Conservation (phyloP, 2,113 vertebrate genomes). For the Egretta garzetta region DNA sequence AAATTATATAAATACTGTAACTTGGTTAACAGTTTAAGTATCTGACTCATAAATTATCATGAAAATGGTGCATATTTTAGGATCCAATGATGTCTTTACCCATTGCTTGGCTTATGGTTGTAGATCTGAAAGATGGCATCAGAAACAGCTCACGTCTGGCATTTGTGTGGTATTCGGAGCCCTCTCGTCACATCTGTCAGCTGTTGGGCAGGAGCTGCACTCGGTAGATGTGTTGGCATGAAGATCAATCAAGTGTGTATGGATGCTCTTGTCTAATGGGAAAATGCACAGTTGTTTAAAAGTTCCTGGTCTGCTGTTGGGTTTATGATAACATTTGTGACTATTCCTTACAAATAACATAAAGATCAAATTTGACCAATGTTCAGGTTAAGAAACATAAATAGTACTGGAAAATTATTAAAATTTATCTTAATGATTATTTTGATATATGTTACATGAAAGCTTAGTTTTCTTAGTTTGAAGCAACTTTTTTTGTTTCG, state of each 20-base stretch:
- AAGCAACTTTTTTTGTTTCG: not conserved
- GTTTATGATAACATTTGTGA: rapidly evolving
- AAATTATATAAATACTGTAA: not conserved
- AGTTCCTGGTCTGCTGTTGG: not conserved
- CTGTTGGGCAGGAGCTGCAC: not conserved
- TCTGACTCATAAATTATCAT: conserved; percentile 39
- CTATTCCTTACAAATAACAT: rapidly evolving
- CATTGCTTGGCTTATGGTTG: not conserved
- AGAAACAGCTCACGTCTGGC: not conserved
- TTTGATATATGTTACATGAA: not conserved
- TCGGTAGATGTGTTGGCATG: not conserved
- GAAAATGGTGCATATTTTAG: conserved; percentile 27
- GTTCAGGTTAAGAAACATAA: not conserved
- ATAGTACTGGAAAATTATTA: not conserved
- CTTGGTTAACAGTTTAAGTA: not conserved
- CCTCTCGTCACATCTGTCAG: not conserved
- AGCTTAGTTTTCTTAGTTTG: rapidly evolving
- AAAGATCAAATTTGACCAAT: not conserved
- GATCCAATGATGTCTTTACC: not conserved
- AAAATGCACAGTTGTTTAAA: rapidly evolving
- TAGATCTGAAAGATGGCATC: not conserved
- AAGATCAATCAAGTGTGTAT: not conserved
- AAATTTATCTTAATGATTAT: not conserved
- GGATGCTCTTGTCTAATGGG: rapidly evolving
- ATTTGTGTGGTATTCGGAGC: not conserved